These are phyloP conservation scores for Nothobranchius kuhntae DNA, from an alignment of 2,113 vertebrate species.

Conservation along the genomic window DNA sequence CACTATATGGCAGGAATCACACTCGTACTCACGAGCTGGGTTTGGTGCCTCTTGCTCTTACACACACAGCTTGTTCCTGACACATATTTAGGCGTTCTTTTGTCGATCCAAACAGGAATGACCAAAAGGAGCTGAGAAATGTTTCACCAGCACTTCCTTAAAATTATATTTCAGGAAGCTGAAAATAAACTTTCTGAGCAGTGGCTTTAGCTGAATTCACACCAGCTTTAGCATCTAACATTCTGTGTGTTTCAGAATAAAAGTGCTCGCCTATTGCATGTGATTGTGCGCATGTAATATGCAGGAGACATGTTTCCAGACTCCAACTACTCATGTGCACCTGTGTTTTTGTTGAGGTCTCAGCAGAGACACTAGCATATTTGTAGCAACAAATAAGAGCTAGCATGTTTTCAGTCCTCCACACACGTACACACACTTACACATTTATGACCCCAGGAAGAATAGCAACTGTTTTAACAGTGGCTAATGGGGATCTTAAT, in stretches of 20 bases:
- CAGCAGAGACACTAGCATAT: constrained; percentile 51
- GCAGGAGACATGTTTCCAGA: constrained; percentile 3
- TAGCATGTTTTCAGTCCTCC: constrained; percentile 1
- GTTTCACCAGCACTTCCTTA: neutral
- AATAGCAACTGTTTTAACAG: no score
- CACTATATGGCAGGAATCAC: constrained; percentile 58
- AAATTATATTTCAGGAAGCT: neutral
- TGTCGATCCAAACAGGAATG: neutral
- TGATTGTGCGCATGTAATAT: neutral
- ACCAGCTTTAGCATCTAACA: neutral
- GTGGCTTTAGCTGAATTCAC: neutral
- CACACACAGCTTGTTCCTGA: constrained; percentile 13
- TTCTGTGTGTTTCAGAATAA: constrained; percentile 9
- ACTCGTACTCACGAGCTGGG: constrained; percentile 17
- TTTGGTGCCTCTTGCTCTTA: constrained; percentile 19
- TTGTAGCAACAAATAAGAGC: constrained; percentile 51
- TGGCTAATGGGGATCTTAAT: no score
- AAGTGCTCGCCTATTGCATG: constrained; percentile 3
- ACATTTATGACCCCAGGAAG: neutral
- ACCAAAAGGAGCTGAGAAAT: constrained; percentile 2
- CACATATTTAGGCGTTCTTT: neutral
- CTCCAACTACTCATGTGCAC: constrained; percentile 30
- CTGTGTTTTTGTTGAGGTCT: constrained; percentile 33
- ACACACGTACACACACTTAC: constrained; percentile 24
- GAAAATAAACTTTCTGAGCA: neutral